Evolutionary conservation across 2,888 invertebrate genomes (phyloP).

Genomic region (Melieria picta): DNA sequence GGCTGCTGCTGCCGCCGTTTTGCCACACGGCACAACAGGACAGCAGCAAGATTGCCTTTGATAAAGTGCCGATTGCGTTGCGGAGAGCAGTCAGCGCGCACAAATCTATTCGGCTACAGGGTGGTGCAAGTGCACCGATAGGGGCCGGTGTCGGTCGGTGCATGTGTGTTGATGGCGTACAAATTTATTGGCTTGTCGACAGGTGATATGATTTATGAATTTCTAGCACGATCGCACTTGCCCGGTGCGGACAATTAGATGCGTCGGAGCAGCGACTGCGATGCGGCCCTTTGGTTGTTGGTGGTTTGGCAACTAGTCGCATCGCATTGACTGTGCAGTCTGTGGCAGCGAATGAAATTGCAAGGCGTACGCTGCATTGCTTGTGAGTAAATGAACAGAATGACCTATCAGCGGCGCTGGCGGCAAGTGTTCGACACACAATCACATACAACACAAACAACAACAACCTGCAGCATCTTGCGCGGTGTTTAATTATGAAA

Average conservation of each 20-base stretch:
- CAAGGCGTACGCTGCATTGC: constrained; percentile 38
- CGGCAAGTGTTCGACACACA: too few species aligned
- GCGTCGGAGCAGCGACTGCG: background rate
- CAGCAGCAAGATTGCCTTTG: constrained; percentile 33
- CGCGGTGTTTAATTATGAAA: constrained; percentile 55
- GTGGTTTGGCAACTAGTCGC: background rate
- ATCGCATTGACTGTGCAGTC: constrained; percentile 34
- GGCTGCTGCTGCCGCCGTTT: constrained; percentile 22
- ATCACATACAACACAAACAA: too few species aligned
- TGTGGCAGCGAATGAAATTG: constrained; percentile 48
- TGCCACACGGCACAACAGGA: constrained; percentile 3
- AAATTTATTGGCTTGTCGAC: constrained; percentile 58
- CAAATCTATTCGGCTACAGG: constrained; percentile 4
- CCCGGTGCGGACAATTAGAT: background rate
- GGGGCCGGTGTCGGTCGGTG: background rate
- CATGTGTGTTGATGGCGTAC: constrained; percentile 31
- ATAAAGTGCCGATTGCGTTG: constrained; percentile 40
- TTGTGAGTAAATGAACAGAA: constrained; percentile 43
- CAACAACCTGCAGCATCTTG: too few species aligned
- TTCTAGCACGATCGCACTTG: constrained; percentile 55
- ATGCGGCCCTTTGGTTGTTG: background rate
- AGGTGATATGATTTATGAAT: constrained; percentile 65
- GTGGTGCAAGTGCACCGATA: background rate
- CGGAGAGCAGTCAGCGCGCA: constrained; percentile 22
- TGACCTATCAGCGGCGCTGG: constrained; percentile 34